Conservation (phyloP, 2,888 invertebrate species). For the Scrobipalpa atriplicella region DNA sequence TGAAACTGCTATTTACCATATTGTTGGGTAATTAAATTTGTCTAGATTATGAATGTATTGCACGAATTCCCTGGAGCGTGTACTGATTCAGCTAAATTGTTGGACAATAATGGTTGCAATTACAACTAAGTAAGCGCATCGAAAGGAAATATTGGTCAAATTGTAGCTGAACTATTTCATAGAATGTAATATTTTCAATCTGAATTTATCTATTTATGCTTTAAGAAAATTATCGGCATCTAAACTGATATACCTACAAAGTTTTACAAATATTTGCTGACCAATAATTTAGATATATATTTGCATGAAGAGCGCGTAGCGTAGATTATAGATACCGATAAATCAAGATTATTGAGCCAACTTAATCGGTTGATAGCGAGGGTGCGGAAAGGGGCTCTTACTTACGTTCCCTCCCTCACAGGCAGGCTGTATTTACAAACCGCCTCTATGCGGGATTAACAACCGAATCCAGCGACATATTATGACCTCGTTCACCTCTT, state of each 20-base stretch:
- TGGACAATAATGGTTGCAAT: neutral
- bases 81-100: neutral
- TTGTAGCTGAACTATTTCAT: too few relatives aligned
- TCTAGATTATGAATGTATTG: neutral
- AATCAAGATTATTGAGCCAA: slow-evolving; percentile 62
- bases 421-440: slow-evolving; percentile 53
- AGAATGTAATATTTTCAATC: too few relatives aligned
- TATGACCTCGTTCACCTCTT: slow-evolving; percentile 34
- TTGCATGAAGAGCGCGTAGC: slow-evolving; percentile 39
- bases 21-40: slow-evolving; percentile 10
- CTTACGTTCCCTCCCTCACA: slow-evolving; percentile 44
- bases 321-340: slow-evolving; percentile 57
- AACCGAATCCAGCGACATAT: slow-evolving; percentile 35
- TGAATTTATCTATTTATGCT: too few relatives aligned
- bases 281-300: slow-evolving; percentile 34
- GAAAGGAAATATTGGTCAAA: neutral
- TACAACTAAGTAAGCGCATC: neutral
- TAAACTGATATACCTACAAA: too few relatives aligned
- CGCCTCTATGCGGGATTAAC: slow-evolving; percentile 37
- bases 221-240: too few relatives aligned
- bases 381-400: slow-evolving; percentile 30
- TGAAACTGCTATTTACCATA: slow-evolving; percentile 22
- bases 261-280: neutral
- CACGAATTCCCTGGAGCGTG: neutral
- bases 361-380: slow-evolving; percentile 44